Conservation (phyloP, 2,888 invertebrate species). For the Emmelina monodactyla region DNA sequence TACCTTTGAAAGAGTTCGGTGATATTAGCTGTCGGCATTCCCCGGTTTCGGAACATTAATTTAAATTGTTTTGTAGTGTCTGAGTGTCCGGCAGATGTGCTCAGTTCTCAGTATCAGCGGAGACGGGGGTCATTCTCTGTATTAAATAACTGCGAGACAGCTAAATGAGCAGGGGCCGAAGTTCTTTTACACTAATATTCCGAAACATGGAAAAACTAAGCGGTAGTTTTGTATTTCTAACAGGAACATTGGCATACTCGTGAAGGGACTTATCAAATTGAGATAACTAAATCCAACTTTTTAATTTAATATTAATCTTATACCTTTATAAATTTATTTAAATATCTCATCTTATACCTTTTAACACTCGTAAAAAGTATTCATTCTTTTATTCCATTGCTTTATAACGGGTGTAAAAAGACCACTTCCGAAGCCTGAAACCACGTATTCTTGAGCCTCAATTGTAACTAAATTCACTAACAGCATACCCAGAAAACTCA, state of each 20-base stretch:
- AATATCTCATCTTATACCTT: not conserved
- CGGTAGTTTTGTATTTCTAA: too few relatives aligned
- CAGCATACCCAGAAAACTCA: too few relatives aligned
- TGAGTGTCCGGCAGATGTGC: slow-evolving; percentile 53
- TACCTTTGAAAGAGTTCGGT: too few relatives aligned
- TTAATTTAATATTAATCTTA: not conserved
- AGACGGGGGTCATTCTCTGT: slow-evolving; percentile 53
- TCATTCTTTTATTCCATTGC: too few relatives aligned
- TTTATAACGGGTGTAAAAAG: too few relatives aligned
- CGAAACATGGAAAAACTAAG: too few relatives aligned
- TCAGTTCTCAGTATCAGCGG: slow-evolving; percentile 42
- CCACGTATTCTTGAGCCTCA: too few relatives aligned
- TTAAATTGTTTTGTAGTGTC: slow-evolving; percentile 37
- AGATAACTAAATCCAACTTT: not conserved
- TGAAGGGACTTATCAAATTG: not conserved
- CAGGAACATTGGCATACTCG: not conserved
- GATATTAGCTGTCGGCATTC: slow-evolving; percentile 1
- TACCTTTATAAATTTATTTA: not conserved
- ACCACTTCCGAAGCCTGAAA: too few relatives aligned
- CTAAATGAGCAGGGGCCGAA: slow-evolving; percentile 59
- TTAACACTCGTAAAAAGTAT: too few relatives aligned
- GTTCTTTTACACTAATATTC: too few relatives aligned
- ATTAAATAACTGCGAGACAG: slow-evolving; percentile 63
- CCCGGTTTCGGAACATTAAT: slow-evolving; percentile 16
- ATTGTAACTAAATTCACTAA: too few relatives aligned